These are phyloP conservation scores for Labroides dimidiatus DNA, from an alignment of 2,797 vertebrate species.

Conservation along the genomic window DNA sequence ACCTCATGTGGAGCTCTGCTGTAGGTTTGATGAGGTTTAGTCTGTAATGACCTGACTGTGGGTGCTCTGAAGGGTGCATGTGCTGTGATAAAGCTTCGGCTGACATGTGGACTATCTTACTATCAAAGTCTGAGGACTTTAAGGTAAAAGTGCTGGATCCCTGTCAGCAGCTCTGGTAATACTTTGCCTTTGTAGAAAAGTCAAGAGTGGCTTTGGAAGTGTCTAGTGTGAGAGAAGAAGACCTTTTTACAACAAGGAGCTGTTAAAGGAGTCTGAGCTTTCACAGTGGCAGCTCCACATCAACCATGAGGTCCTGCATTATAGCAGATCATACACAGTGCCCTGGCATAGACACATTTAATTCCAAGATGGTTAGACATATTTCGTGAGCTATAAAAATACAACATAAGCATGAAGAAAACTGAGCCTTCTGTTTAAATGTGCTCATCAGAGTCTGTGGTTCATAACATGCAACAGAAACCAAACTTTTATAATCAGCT, in stretches of 20 bases:
- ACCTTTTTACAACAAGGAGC: not conserved
- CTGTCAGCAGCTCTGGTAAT: not conserved
- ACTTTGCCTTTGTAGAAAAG: not conserved
- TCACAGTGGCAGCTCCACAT: not conserved
- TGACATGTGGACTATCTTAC: conserved; percentile 1
- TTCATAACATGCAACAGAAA: not conserved
- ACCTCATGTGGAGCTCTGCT: conserved; percentile 1
- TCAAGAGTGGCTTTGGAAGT: conserved; percentile 4
- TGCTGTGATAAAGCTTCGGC: conserved; percentile 1
- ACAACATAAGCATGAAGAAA: not conserved
- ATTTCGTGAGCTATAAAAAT: not conserved
- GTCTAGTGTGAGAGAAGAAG: not conserved
- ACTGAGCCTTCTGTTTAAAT: not conserved
- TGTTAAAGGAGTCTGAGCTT: no score
- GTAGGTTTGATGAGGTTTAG: conserved; percentile 4
- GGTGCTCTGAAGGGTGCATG: not conserved
- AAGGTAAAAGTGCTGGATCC: conserved; percentile 12
- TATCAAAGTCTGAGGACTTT: conserved; percentile 16
- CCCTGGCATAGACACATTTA: not conserved
- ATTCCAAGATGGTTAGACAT: not conserved
- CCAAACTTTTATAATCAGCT: not conserved
- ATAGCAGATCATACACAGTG: not conserved
- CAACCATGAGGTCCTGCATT: not conserved
- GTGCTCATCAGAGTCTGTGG: not conserved
- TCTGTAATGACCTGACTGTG: not conserved